These are phyloP conservation scores for Aphaenogaster rudis DNA, from an alignment of 1,140 invertebrate genomes.

Conservation along the genomic window DNA sequence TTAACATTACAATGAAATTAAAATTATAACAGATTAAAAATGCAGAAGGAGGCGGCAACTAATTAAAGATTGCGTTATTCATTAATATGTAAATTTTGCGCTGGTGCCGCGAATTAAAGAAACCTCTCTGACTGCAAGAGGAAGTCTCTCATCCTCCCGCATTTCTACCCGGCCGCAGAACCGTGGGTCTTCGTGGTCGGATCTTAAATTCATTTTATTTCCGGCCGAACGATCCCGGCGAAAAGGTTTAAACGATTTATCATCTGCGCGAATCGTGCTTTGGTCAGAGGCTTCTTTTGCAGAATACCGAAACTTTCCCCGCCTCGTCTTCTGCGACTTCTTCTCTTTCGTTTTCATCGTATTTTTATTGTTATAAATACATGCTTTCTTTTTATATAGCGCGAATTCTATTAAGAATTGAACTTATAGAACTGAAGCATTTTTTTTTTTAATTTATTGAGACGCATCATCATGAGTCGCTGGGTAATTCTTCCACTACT, in stretches of 20 bases:
- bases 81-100: slow-evolving; percentile 63
- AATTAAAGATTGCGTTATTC: slow-evolving; percentile 61
- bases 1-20: slow-evolving; percentile 57
- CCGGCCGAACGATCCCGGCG: slow-evolving; percentile 82
- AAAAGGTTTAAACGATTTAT: slow-evolving; percentile 85
- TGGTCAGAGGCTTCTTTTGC: slow-evolving; percentile 80
- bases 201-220: slow-evolving; percentile 86
- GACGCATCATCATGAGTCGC: too few species aligned
- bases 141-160: slow-evolving; percentile 33
- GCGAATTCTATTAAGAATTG: neutral
- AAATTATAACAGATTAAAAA: slow-evolving; percentile 64
- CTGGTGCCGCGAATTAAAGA: slow-evolving; percentile 55
- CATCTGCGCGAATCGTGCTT: slow-evolving; percentile 81
- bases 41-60: slow-evolving; percentile 45
- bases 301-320: slow-evolving; percentile 72
- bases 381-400: neutral
- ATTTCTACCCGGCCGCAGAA: slow-evolving; percentile 51
- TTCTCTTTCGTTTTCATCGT: neutral
- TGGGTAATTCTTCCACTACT: too few species aligned
- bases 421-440: neutral
- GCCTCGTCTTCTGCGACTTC: slow-evolving; percentile 65
- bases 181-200: slow-evolving; percentile 72
- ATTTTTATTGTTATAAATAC: slow-evolving; percentile 44
- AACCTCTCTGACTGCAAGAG: slow-evolving; percentile 43
- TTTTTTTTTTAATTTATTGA: neutral